These are phyloP conservation scores for Monomorium pharaonis DNA, from an alignment of 1,140 invertebrate species.

Conservation along the genomic window DNA sequence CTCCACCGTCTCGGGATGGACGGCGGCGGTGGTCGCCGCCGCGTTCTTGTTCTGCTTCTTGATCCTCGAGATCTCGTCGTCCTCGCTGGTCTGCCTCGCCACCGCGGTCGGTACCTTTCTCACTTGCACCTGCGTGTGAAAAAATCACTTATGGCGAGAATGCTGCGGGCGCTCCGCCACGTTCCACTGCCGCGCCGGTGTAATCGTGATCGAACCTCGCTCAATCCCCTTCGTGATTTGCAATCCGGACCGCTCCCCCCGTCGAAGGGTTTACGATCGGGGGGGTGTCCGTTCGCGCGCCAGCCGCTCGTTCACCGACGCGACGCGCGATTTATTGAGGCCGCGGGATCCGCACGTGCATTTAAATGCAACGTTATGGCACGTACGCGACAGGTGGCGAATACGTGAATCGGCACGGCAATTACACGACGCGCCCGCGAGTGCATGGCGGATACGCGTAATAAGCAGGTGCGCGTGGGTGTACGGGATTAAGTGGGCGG, in stretches of 20 bases:
- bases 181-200: not conserved
- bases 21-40: slow-evolving; percentile 83
- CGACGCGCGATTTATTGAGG: slow-evolving; percentile 40
- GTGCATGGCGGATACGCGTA: not conserved
- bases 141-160: slow-evolving; percentile 43
- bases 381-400: slow-evolving; percentile 27
- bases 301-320: not conserved
- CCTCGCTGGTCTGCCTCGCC: slow-evolving; percentile 92
- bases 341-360: slow-evolving; percentile 34
- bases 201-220: slow-evolving; percentile 5
- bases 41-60: slow-evolving; percentile 95
- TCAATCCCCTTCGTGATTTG: slow-evolving; percentile 9
- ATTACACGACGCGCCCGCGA: not conserved
- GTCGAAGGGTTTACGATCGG: slow-evolving; percentile 20
- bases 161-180: not conserved
- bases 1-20: slow-evolving; percentile 84
- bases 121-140: slow-evolving; percentile 77
- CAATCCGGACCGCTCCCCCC: not conserved
- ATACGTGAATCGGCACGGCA: slow-evolving; percentile 24
- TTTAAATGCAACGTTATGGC: slow-evolving; percentile 49
- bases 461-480: not conserved
- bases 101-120: slow-evolving; percentile 83
- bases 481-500: slow-evolving; percentile 13
- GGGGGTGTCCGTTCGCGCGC: not conserved
- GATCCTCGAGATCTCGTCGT: slow-evolving; percentile 95